These are phyloP conservation scores for Drosophila antonietae DNA, from an alignment of 2,888 invertebrate genomes.

Conservation along the genomic window DNA sequence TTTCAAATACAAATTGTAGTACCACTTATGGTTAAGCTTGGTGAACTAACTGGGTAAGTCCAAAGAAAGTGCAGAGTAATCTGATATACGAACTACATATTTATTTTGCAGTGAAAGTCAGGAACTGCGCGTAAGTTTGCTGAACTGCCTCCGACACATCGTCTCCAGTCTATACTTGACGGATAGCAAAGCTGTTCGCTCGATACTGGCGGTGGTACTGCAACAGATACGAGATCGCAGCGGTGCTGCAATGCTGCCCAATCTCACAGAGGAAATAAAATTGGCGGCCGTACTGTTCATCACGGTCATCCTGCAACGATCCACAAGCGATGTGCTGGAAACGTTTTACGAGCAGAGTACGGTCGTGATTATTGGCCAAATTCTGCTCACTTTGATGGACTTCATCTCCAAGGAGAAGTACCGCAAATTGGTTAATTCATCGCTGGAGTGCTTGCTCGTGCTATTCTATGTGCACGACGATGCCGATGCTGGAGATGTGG, in stretches of 20 bases:
- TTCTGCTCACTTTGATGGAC: conserved; percentile 88
- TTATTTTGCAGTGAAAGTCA: conserved; percentile 67
- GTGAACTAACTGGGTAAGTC: conserved; percentile 77
- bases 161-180: conserved; percentile 76
- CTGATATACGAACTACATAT: not conserved
- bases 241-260: conserved; percentile 53
- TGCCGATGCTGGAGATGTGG: conserved; percentile 86
- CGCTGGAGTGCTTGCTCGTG: conserved; percentile 87
- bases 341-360: conserved; percentile 86
- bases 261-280: conserved; percentile 84
- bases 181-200: conserved; percentile 78
- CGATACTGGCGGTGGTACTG: conserved; percentile 77
- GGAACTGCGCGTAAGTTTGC: conserved; percentile 79
- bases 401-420: conserved; percentile 89
- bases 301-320: conserved; percentile 70
- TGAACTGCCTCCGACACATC: conserved; percentile 77
- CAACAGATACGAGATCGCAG: conserved; percentile 81
- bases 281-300: conserved; percentile 80
- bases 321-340: conserved; percentile 85
- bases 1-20: conserved; percentile 81
- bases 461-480: conserved; percentile 87
- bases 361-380: conserved; percentile 87
- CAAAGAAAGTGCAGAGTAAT: not conserved
- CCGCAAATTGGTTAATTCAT: conserved; percentile 86
- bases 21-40: conserved; percentile 82